Percentiles rank a stretch among this genome's conserved stretches.
phyloP scores from a whole-genome alignment of 2,888 invertebrate genomes.

The Charanyca ferruginea region DNA sequence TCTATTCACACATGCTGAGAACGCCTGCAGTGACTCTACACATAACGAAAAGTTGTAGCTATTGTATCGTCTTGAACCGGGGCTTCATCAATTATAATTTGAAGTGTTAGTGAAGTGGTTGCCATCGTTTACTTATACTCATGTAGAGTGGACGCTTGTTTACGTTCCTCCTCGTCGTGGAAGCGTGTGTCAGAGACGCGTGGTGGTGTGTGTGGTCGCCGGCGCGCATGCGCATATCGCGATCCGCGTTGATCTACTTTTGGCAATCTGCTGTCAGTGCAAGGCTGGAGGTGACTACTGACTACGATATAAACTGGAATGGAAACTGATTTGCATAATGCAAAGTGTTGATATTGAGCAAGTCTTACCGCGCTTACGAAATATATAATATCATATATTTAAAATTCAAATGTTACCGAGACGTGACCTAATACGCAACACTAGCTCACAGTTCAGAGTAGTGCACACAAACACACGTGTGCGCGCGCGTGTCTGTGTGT shows the following conservation, averaged over 20 bases:
- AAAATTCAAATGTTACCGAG: conserved; percentile 47
- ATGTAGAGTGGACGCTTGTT: too few relatives aligned
- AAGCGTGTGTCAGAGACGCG: too few relatives aligned
- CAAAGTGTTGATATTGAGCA: conserved; percentile 51
- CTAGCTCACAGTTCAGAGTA: background rate
- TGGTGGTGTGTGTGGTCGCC: too few relatives aligned
- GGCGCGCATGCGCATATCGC: background rate
- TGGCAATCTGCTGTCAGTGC: background rate
- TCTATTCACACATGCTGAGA: too few relatives aligned
- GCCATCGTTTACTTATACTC: too few relatives aligned
- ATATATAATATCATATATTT: conserved; percentile 59
- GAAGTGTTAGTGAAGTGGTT: too few relatives aligned
- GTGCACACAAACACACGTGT: background rate
- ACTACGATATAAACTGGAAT: conserved; percentile 32
- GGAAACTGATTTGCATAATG: conserved; percentile 59
- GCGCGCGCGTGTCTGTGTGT: background rate
- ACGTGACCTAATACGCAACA: conserved; percentile 43
- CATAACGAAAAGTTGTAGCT: too few relatives aligned
- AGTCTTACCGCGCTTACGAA: conserved; percentile 55
- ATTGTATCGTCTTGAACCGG: too few relatives aligned
- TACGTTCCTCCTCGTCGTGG: too few relatives aligned
- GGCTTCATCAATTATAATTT: too few relatives aligned
- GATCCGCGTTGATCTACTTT: conserved; percentile 1
- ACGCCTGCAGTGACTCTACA: too few relatives aligned
- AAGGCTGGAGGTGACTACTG: conserved; percentile 25